phyloP scores from a whole-genome alignment of 2,113 vertebrate species.

The Murina feae region DNA sequence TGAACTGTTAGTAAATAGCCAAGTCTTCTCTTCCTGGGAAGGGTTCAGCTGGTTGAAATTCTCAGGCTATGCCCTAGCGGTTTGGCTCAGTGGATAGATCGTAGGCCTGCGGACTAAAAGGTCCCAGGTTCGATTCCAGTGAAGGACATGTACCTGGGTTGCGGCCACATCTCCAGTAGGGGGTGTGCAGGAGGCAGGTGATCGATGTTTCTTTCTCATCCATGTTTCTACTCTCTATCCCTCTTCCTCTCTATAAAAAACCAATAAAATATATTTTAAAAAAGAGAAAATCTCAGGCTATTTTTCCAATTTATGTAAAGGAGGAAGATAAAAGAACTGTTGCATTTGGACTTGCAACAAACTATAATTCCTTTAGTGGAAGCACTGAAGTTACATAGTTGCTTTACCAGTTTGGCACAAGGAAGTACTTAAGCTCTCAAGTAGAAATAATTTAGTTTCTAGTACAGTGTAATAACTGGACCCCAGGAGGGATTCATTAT shows the following conservation, averaged over 20 bases:
- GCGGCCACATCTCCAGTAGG: too few species aligned
- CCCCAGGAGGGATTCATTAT: background rate
- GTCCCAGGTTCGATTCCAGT: too few species aligned
- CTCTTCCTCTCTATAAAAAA: too few species aligned
- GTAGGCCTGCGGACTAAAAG: too few species aligned
- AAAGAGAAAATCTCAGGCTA: constrained; percentile 12
- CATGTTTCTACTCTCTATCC: too few species aligned
- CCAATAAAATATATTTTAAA: too few species aligned
- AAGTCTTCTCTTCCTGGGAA: background rate
- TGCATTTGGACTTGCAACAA: constrained; percentile 60
- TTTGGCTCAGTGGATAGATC: too few species aligned
- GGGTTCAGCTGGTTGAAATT: constrained; percentile 21
- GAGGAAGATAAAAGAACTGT: constrained; percentile 36
- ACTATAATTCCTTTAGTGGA: constrained; percentile 67
- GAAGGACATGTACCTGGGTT: too few species aligned
- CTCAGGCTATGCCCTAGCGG: background rate
- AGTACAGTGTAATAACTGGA: background rate
- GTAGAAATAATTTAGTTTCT: constrained; percentile 38
- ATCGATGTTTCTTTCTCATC: too few species aligned
- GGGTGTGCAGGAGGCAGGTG: too few species aligned
- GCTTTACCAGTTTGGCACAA: constrained; percentile 61
- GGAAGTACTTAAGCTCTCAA: constrained; percentile 54
- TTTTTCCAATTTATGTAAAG: constrained; percentile 24
- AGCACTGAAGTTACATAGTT: constrained; percentile 46
- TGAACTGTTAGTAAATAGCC: constrained; percentile 26